Evolutionary conservation across 2,888 invertebrate genomes (phyloP).

Genomic region (Automeris io): DNA sequence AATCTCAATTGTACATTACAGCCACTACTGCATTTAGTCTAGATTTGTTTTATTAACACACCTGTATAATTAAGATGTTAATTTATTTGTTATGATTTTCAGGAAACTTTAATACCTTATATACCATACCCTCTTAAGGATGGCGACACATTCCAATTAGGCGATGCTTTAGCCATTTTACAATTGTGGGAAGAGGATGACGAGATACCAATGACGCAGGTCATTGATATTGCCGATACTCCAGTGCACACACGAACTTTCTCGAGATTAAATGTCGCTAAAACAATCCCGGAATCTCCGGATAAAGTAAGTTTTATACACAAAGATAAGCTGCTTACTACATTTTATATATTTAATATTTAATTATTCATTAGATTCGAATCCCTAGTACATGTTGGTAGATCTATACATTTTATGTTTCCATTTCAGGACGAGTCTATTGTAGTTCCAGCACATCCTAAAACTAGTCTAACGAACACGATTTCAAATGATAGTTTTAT

Average conservation of each 20-base stretch:
- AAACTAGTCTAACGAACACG: slow-evolving; percentile 25
- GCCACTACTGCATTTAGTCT: too few species aligned
- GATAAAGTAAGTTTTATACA: slow-evolving; percentile 41
- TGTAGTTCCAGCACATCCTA: slow-evolving; percentile 43
- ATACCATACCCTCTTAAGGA: slow-evolving; percentile 49
- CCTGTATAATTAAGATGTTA: too few species aligned
- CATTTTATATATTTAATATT: too few species aligned
- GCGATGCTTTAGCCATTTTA: slow-evolving; percentile 59
- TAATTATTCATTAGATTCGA: too few species aligned
- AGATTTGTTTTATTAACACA: too few species aligned
- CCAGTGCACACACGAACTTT: slow-evolving; percentile 33
- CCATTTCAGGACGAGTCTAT: slow-evolving; percentile 64
- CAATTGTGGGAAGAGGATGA: slow-evolving; percentile 48
- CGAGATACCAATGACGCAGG: slow-evolving; percentile 62
- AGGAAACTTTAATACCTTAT: slow-evolving; percentile 55
- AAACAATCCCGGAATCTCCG: slow-evolving; percentile 59
- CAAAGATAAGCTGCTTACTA: slow-evolving; percentile 1
- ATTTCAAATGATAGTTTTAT: slow-evolving; percentile 39
- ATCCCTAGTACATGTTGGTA: too few species aligned
- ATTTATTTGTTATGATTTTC: slow-evolving; percentile 16
- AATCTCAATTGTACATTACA: too few species aligned
- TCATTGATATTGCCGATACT: slow-evolving; percentile 54
- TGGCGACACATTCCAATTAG: slow-evolving; percentile 63
- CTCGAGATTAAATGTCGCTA: slow-evolving; percentile 35
- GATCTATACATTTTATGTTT: too few species aligned